These are phyloP conservation scores for Henricia sp. DNA, from an alignment of 53 echinoderm and acorn worm species.

Conservation along the genomic window DNA sequence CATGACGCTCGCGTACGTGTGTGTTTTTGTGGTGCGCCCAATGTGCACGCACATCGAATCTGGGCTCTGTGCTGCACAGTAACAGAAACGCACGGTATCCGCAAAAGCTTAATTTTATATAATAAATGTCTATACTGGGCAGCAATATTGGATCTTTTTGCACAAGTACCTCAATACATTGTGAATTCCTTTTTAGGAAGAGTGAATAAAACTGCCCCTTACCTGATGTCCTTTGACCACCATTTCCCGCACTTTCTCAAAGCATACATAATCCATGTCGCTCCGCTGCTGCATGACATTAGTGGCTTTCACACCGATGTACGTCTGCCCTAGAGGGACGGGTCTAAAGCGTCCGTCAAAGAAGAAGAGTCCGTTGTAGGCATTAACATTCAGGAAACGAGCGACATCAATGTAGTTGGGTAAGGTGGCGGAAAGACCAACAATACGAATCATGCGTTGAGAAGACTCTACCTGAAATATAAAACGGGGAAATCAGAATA, in stretches of 20 bases:
- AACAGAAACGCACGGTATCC: too few species aligned
- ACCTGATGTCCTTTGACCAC: constrained; percentile 94
- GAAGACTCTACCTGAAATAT: constrained; percentile 87
- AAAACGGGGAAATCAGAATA: too few species aligned
- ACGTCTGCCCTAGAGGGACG: constrained; percentile 91
- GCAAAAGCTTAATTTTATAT: too few species aligned
- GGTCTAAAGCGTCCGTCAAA: constrained; percentile 95
- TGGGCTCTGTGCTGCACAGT: too few species aligned
- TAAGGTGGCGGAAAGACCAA: constrained; percentile 93
- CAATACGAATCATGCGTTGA: constrained; percentile 96
- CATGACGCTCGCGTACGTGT: too few species aligned
- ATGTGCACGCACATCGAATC: too few species aligned
- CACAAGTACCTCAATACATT: not conserved
- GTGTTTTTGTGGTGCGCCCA: too few species aligned
- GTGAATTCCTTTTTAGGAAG: not conserved
- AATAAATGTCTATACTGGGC: too few species aligned
- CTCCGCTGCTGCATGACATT: constrained; percentile 82
- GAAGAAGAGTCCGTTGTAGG: constrained; percentile 94
- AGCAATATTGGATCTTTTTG: not conserved
- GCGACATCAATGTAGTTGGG: constrained; percentile 98
- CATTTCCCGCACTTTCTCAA: constrained; percentile 89
- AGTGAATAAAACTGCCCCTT: not conserved
- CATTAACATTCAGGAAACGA: constrained; percentile 92
- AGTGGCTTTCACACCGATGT: constrained; percentile 87
- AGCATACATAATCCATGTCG: constrained; percentile 97